phyloP scores from a whole-genome alignment of 2,113 vertebrate species.

The Thamnophis sirtalis region DNA sequence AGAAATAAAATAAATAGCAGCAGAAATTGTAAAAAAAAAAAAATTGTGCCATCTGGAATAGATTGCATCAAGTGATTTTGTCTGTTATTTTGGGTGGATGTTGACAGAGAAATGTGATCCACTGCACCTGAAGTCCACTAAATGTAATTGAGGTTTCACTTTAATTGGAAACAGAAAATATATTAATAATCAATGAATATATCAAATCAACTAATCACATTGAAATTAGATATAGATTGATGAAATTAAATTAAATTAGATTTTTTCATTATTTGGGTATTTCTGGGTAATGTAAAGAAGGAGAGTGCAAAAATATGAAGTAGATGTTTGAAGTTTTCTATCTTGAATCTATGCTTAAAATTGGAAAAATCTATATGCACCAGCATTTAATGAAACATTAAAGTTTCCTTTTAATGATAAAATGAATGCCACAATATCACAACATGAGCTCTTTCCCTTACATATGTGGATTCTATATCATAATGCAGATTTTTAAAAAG shows the following conservation, averaged over 20 bases:
- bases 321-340: neutral
- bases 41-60: neutral
- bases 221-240: neutral
- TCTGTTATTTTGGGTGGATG: neutral
- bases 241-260: neutral
- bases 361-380: neutral
- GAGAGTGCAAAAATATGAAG: neutral
- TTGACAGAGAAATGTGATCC: neutral
- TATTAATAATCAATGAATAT: neutral
- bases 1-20: neutral
- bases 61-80: neutral
- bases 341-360: neutral
- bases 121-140: neutral
- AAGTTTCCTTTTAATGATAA: neutral
- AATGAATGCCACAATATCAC: neutral
- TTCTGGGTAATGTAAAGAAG: neutral
- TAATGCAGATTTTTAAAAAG: neutral
- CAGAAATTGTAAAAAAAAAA: neutral
- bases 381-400: neutral
- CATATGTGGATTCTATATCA: neutral
- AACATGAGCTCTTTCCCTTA: neutral
- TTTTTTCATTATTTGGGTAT: neutral
- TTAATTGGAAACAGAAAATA: conserved; percentile 2
- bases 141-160: neutral
- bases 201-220: neutral